A percentile compares a stretch with the other conserved stretches of the same genome.
phyloP scores from a whole-genome alignment of 2,888 invertebrate genomes.

The Thymelicus acteon region DNA sequence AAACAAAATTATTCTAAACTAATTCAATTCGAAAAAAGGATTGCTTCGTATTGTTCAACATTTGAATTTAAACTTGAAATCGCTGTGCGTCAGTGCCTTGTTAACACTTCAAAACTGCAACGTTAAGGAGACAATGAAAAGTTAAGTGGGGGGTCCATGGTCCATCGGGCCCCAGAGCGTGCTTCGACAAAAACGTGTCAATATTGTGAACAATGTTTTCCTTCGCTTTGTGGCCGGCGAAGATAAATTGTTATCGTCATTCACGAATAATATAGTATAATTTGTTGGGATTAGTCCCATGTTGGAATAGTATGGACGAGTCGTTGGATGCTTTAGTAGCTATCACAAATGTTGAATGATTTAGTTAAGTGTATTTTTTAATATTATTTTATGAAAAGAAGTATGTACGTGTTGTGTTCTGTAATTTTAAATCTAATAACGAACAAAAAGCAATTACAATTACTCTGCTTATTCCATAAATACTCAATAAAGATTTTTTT shows the following conservation, averaged over 20 bases:
- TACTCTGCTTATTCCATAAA: too few relatives aligned
- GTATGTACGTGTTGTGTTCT: too few relatives aligned
- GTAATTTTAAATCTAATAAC: too few relatives aligned
- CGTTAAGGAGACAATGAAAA: slow-evolving; percentile 66
- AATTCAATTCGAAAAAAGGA: too few relatives aligned
- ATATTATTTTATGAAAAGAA: too few relatives aligned
- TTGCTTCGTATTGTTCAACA: too few relatives aligned
- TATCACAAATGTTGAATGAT: too few relatives aligned
- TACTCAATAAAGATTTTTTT: too few relatives aligned
- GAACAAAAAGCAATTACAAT: too few relatives aligned
- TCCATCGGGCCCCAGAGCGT: slow-evolving; percentile 63
- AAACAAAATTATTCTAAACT: too few relatives aligned
- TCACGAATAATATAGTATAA: slow-evolving; percentile 70
- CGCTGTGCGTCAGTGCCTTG: slow-evolving; percentile 33
- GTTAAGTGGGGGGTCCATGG: slow-evolving; percentile 76
- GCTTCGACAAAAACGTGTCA: slow-evolving; percentile 78
- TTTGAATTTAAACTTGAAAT: background rate
- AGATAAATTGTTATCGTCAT: slow-evolving; percentile 78
- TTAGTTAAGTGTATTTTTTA: too few relatives aligned
- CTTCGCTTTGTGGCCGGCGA: slow-evolving; percentile 74
- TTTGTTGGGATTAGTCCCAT: slow-evolving; percentile 70
- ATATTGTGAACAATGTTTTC: slow-evolving; percentile 81
- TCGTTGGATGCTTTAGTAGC: background rate
- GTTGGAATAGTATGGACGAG: slow-evolving; percentile 56
- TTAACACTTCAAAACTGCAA: slow-evolving; percentile 48